A percentile compares a stretch with the other conserved stretches of the same genome.
These are phyloP conservation scores for Erannis defoliaria DNA, from an alignment of 2,888 invertebrate species.

Conservation along the genomic window DNA sequence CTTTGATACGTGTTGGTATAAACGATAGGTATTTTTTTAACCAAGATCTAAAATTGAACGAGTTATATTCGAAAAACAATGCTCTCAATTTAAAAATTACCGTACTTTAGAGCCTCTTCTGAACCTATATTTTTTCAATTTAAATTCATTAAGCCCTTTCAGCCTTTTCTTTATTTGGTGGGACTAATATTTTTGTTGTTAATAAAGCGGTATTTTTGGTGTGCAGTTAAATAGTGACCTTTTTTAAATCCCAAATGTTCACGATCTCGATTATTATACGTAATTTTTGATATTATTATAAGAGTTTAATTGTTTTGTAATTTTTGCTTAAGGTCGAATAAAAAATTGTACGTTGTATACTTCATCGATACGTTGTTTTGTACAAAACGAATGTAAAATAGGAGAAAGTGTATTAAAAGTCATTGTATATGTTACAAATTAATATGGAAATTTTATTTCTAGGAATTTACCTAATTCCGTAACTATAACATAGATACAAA, in stretches of 20 bases:
- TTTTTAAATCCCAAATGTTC: constrained; percentile 55
- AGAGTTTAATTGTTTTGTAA: constrained; percentile 66
- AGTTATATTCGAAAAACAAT: too few species aligned
- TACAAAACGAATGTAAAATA: constrained; percentile 83
- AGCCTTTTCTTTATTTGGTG: background rate
- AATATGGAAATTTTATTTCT: constrained; percentile 67
- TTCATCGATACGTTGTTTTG: constrained; percentile 76
- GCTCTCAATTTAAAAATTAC: too few species aligned
- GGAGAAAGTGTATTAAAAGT: constrained; percentile 84
- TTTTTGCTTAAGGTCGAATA: constrained; percentile 71
- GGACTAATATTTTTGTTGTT: background rate
- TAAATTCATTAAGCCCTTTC: too few species aligned
- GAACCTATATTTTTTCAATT: too few species aligned
- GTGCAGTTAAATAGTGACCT: background rate
- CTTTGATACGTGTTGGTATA: too few species aligned
- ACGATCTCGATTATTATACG: constrained; percentile 79
- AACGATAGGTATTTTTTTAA: too few species aligned
- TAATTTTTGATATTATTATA: constrained; percentile 65
- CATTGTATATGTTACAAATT: constrained; percentile 83
- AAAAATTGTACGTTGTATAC: constrained; percentile 70
- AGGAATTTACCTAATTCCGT: background rate
- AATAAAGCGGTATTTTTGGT: background rate
- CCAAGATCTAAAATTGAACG: too few species aligned
- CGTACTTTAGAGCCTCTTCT: too few species aligned
- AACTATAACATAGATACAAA: too few species aligned